Evolutionary conservation across 2,888 invertebrate species (phyloP), one percentile per base, ranked within the genome.

Genomic region (Cylindroiulus punctatus): DNA sequence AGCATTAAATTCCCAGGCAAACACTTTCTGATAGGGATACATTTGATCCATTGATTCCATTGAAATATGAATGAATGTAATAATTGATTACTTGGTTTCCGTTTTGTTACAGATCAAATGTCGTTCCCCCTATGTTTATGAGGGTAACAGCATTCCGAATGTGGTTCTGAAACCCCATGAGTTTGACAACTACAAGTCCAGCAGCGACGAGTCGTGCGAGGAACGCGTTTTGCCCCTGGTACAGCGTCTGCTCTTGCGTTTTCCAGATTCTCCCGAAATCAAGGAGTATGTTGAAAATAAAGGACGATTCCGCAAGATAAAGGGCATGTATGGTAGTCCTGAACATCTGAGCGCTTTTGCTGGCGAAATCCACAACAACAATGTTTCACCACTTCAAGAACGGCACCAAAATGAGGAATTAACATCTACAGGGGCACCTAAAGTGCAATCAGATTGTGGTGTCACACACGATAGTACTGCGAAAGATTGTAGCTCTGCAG

Each of bases 181-280:
- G 7, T 40, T 82, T 30, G 82, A 36, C n/a, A 32, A 36, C 82
- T 82, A 36, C 82, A 40, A 82, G 36, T 82, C 82, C 30, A 82
- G 82, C 82, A 82, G 82, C 30, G 82, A 82, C n/a, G 82, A 82
- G 1, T 32, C 32, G 8, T 36, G n/a, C 40, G 84, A 84, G 22
- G 84, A 84, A 19, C 17, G 22, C 12, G 42, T 84, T 19, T 42
- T 32, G 30, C 40, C 40, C 17, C n/a, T 84, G 84, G 17, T 42
- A 19, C 44, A 42, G 26, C n/a, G 84, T 1, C 84, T 84, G 47
- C 32, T 84, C 44, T 5, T 32, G 40, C 30, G 22, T 14, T 42
- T n/a, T 30, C 84, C 84, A 2, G 84, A 84, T 17, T 84, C 52
- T 30, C 84, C 84, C 17, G 40, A 36, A 32, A 32, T 82, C 17